Evolutionary conservation across 2,888 invertebrate genomes (phyloP), one percentile per base, ranked within the genome.

Genomic region (Eucriotettix oculatus): DNA sequence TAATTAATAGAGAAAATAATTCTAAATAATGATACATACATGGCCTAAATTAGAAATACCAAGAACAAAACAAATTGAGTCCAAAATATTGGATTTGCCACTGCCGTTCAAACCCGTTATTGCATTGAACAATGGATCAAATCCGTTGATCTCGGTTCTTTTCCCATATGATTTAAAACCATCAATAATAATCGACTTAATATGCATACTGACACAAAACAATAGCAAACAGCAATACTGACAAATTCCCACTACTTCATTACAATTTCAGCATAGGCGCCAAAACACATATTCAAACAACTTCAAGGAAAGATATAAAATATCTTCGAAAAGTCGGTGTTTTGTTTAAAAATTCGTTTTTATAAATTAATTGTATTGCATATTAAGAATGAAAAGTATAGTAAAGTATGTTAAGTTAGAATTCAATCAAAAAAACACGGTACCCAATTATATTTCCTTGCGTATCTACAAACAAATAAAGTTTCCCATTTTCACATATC

Each of bases 141-240:
- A 98, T 1, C 89, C 91, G 64, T 83, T 85, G 58, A 99, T 84
- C 75, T 93, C 93, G 0, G 94, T 93, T 66, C 92, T 79, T 66
- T 88, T 86, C 0, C 95, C 96, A 69, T 99, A 99, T 0, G 98
- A 98, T 75, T 99, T 99, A 72, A 99, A 99, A 55, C 99, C 99
- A 70, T 99, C 97, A 57, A 99, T 76, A 44, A 91, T 81, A 67
- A 98, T 86, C 1, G 87, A 86, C 73, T 95, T 97, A 56, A 99
- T 87, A 72, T 86, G 83, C 98, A 99, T 98, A 61, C 10, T 57
- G 42, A 12, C 48, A 48, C 3, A n/a, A 48, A 2, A n/a, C 14
- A 48, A 11, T 11, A 10, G 44, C 10, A 11, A 44, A 48, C 48
- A 5, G 9, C 1, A n/a, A 48, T n/a, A 48, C 14, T 48, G n/a